Evolutionary conservation across 30 jellyfish, hydroid and myxozoan genomes (phyloP), one percentile per base, ranked within the genome.

Genomic region (Catostylus mosaicus): DNA sequence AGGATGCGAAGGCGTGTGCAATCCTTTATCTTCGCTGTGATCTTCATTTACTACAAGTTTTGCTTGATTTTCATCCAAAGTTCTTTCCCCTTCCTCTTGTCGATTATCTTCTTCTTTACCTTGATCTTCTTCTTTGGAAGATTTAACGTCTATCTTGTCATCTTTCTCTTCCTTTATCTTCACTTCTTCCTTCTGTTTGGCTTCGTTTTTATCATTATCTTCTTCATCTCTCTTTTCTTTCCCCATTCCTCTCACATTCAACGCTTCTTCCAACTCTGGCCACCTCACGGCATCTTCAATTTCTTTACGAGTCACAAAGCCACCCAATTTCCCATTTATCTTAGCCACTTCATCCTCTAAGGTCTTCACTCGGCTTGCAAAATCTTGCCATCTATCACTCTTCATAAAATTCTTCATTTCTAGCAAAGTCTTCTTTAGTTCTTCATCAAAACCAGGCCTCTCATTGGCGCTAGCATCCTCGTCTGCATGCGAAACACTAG

Each of bases 181-280:
- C 70, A 1, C 31, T 1, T 20, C 62, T 36, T 27, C 45, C 37
- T 29, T 40, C 79, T 30, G 9, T 24, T 16, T 12, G 56, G 8
- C 56, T 1, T 11, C 68, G 2, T 56, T 80, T 75, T 59, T 22
- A 12, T 75, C 62, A 7, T 38, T 48, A 6, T 46, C 51, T 43
- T 3, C 47, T 32, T 30, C 27, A 0, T 35, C 23, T 40, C 60
- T 63, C 89, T 30, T 23, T 23, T 24, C 51, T 33, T 24, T 30
- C 56, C 14, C 2, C 22, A 60, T 14, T 30, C 73, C 75, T 36
- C 73, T 52, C 2, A 70, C 85, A 27, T 82, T 72, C 16, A 82
- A 30, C 2, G 92, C 92, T n/a, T 82, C 75, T 33, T 82, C 92
- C 35, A 82, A 59, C 29, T 45, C 85, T 0, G 92, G 84, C 92